Conservation (phyloP, 2,797 vertebrate genomes). For the Falco berigora region DNA sequence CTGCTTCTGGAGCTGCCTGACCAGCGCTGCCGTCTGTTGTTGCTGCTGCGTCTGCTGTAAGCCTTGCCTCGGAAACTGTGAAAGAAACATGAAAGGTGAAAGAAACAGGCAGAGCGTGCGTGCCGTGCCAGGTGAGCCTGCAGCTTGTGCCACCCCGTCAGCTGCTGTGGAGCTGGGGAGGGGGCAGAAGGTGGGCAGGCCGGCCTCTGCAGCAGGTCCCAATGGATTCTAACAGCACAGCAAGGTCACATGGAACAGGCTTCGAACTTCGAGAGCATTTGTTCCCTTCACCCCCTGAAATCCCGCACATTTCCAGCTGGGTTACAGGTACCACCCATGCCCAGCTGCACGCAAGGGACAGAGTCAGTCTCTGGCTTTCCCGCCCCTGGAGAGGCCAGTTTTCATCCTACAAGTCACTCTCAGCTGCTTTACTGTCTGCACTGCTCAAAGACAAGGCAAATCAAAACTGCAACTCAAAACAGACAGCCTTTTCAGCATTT, state of each 20-base stretch:
- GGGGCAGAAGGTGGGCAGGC: background rate
- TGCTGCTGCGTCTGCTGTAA: conserved; percentile 78
- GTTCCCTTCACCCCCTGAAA: background rate
- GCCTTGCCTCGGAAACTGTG: conserved; percentile 73
- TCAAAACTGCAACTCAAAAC: background rate
- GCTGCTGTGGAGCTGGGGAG: background rate
- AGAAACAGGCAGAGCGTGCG: rapidly evolving
- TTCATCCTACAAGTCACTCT: background rate
- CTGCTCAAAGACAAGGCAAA: background rate
- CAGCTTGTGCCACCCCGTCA: rapidly evolving
- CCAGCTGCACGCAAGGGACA: background rate
- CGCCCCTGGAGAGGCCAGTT: background rate
- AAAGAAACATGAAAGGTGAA: background rate
- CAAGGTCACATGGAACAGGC: rapidly evolving
- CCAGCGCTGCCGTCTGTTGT: conserved; percentile 72
- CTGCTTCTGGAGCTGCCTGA: conserved; percentile 77
- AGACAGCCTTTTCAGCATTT: background rate
- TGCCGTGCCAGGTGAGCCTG: rapidly evolving
- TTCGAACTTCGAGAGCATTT: background rate
- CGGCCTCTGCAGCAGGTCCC: background rate
- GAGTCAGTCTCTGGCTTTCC: background rate
- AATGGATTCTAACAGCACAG: background rate
- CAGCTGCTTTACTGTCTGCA: background rate
- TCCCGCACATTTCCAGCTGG: conserved; percentile 68
- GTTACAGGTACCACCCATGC: conserved; percentile 64